phyloP scores from a whole-genome alignment of 2,113 vertebrate species.

The Gasterosteus nipponicus region DNA sequence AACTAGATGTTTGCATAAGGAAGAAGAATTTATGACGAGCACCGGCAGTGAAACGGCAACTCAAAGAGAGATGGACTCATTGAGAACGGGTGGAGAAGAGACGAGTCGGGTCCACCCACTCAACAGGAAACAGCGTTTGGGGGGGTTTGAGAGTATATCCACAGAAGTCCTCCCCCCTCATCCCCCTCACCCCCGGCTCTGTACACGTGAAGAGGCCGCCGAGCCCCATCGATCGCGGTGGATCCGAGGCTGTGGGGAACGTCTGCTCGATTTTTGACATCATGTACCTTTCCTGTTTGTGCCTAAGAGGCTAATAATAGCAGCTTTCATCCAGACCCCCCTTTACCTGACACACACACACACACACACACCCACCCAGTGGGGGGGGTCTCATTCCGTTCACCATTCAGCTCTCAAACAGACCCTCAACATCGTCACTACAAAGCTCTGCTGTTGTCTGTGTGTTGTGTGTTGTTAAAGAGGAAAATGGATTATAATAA shows the following conservation, averaged over 20 bases:
- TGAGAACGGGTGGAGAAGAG: background rate
- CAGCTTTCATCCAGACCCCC: conserved; percentile 26
- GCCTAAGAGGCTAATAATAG: conserved; percentile 70
- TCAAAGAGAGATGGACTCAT: conserved; percentile 18
- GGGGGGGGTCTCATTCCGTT: conserved; percentile 55
- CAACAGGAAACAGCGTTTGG: conserved; percentile 43
- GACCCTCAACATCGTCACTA: conserved; percentile 29
- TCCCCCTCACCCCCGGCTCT: conserved; percentile 56
- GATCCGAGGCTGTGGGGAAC: conserved; percentile 56
- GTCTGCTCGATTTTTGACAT: conserved; percentile 44
- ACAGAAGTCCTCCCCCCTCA: conserved; percentile 34
- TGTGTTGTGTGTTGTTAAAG: conserved; percentile 16
- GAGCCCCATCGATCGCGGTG: conserved; percentile 67
- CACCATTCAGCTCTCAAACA: conserved; percentile 51
- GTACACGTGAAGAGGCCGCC: conserved; percentile 52
- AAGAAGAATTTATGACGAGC: no score
- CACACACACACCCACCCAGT: background rate
- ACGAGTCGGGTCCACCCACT: conserved; percentile 4
- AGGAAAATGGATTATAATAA: conserved; percentile 20
- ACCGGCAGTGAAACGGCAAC: background rate
- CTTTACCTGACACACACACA: no score
- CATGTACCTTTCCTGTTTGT: conserved; percentile 45
- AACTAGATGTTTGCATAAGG: background rate
- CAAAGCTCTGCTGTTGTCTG: conserved; percentile 27
- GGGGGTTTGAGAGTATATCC: conserved; percentile 29